Evolutionary conservation across 2,888 invertebrate species (phyloP), one percentile per base, ranked within the genome.

Genomic region (Eledona agricola): DNA sequence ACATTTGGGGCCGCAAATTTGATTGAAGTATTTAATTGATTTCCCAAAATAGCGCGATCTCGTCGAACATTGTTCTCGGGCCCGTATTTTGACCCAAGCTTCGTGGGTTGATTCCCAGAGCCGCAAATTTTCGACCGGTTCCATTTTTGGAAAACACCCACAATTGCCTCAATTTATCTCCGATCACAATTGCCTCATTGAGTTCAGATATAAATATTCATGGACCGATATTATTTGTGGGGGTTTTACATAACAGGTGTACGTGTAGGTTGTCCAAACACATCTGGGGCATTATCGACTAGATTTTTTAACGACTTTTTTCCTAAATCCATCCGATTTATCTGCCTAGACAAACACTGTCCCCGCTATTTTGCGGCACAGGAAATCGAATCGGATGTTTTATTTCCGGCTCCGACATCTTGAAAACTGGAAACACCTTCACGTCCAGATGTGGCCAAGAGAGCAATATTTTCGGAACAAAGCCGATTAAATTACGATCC

Each of bases 141-240:
- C 43, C 35, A 19, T 51, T 43, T 42, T 35, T n/a, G 45, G 19
- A 2, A 5, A 12, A 42, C 35, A 13, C 46, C 34, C 29, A 45
- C 40, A 45, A 54, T 4, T 23, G 20, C 13, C 11, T 46, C 26
- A 53, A 47, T 46, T 47, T 47, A 22, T 46, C 26, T 31, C 19
- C 22, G 43, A 45, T 29, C 51, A 32, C 56, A 56, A 56, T 51
- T 42, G 28, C 47, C 49, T 51, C 46, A 56, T 56, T 49, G 52
- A 43, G 34, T 43, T 20, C 6, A 42, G 34, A 26, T 42, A 16
- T 51, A 49, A 38, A 38, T 34, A 35, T 34, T 46, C 46, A 46
- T 26, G n/a, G n/a, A n/a, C 20, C n/a, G 25, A 38, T 29, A 37
- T 6, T 50, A 40, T 40, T 32, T 42, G 40, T 35, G 38, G 20